These are phyloP conservation scores for Lagorchestes hirsutus DNA, from an alignment of 2,797 vertebrate genomes.

Conservation along the genomic window DNA sequence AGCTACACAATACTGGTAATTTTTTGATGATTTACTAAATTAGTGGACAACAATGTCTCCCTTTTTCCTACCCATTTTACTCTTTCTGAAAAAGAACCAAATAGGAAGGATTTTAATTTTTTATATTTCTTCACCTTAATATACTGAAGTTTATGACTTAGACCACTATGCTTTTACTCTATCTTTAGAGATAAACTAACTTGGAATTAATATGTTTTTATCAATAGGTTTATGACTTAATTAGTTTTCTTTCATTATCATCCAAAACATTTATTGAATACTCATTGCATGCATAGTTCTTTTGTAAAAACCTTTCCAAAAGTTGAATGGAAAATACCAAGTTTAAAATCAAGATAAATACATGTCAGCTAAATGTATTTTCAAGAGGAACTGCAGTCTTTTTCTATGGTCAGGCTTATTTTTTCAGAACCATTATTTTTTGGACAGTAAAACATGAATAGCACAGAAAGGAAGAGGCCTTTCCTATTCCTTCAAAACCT, in stretches of 20 bases:
- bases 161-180: background rate
- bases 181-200: slow-evolving; percentile 29
- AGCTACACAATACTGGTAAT: background rate
- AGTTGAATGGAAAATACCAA: background rate
- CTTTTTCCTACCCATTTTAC: background rate
- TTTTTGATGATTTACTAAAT: background rate
- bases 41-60: background rate
- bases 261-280: background rate
- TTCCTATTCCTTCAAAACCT: background rate
- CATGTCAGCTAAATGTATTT: background rate
- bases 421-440: background rate
- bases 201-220: slow-evolving; percentile 4
- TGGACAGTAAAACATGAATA: background rate
- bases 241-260: background rate
- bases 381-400: background rate
- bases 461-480: background rate
- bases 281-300: background rate
- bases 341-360: background rate
- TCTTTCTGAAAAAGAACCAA: slow-evolving; percentile 43
- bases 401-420: background rate
- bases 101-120: background rate
- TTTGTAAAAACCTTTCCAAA: background rate
- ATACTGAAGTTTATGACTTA: background rate
- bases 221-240: background rate
- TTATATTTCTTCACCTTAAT: background rate